A percentile compares a stretch with the other conserved stretches of the same genome.
Evolutionary conservation across 2,888 invertebrate genomes (phyloP).

Genomic region (Ectemnius cavifrons): DNA sequence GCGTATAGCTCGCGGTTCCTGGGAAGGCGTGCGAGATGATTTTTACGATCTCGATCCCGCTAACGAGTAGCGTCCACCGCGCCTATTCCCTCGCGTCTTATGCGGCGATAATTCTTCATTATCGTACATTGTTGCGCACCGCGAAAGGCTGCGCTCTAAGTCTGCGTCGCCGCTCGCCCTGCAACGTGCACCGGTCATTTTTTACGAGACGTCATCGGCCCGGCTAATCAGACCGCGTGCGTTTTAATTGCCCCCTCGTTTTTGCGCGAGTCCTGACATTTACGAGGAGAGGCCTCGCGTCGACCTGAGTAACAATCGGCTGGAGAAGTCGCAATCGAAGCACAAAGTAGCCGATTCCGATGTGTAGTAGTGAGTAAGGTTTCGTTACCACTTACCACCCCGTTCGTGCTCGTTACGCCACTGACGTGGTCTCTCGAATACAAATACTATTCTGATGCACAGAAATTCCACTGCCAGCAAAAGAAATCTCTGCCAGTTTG

Average conservation of each 20-base stretch:
- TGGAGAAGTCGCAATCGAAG: slow-evolving; percentile 40
- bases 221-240: slow-evolving; percentile 65
- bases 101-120: slow-evolving; percentile 78
- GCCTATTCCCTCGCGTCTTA: slow-evolving; percentile 67
- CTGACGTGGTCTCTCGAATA: slow-evolving; percentile 11
- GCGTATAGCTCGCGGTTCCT: slow-evolving; percentile 25
- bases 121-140: slow-evolving; percentile 76
- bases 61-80: slow-evolving; percentile 71
- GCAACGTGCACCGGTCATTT: slow-evolving; percentile 38
- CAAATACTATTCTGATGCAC: slow-evolving; percentile 21
- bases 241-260: slow-evolving; percentile 68
- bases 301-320: not conserved
- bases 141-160: slow-evolving; percentile 45
- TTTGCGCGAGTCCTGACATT: slow-evolving; percentile 64
- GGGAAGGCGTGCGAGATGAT: slow-evolving; percentile 61
- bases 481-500: slow-evolving; percentile 20
- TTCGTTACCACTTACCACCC: not conserved
- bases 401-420: slow-evolving; percentile 35
- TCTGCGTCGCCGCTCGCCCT: slow-evolving; percentile 27
- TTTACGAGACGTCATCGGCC: slow-evolving; percentile 50
- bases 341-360: slow-evolving; percentile 50
- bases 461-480: slow-evolving; percentile 33
- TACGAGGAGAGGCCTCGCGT: slow-evolving; percentile 47
- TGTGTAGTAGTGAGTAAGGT: slow-evolving; percentile 52
- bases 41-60: slow-evolving; percentile 73